These are phyloP conservation scores for Eudemis profundana DNA, from an alignment of 2,888 invertebrate genomes.

Conservation along the genomic window DNA sequence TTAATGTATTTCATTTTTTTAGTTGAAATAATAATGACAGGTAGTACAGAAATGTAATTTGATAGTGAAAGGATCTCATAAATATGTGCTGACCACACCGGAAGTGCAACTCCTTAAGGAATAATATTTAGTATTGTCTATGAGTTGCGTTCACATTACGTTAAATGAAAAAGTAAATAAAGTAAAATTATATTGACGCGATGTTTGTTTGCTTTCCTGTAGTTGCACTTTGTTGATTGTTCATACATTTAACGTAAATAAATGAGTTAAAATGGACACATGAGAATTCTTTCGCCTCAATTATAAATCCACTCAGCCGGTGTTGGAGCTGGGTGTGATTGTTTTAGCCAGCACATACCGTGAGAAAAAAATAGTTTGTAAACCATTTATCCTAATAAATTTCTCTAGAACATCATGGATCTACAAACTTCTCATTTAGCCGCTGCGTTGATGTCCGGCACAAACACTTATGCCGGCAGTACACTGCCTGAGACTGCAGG, in stretches of 20 bases:
- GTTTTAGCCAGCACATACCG: neutral
- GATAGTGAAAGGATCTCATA: too few relatives aligned
- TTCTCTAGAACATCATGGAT: constrained; percentile 62
- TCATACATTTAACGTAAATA: neutral
- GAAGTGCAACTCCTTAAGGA: neutral
- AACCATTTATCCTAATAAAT: neutral
- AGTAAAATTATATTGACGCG: neutral
- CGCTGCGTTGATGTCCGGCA: constrained; percentile 79
- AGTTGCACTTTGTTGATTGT: neutral
- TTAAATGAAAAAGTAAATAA: too few relatives aligned
- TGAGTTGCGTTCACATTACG: too few relatives aligned
- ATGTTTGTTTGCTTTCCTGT: neutral
- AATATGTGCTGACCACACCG: neutral
- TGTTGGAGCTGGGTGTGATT: neutral
- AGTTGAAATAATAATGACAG: too few relatives aligned
- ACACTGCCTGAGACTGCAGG: constrained; percentile 50
- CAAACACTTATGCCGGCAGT: constrained; percentile 57
- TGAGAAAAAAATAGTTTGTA: neutral
- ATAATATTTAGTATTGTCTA: neutral
- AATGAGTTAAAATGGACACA: neutral
- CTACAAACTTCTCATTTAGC: constrained; percentile 81
- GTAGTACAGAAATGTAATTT: too few relatives aligned
- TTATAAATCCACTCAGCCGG: neutral
- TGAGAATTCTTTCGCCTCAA: neutral
- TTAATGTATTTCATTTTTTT: neutral